Conservation (phyloP, 2,797 vertebrate genomes). For the Acestrorhynchus altus region DNA sequence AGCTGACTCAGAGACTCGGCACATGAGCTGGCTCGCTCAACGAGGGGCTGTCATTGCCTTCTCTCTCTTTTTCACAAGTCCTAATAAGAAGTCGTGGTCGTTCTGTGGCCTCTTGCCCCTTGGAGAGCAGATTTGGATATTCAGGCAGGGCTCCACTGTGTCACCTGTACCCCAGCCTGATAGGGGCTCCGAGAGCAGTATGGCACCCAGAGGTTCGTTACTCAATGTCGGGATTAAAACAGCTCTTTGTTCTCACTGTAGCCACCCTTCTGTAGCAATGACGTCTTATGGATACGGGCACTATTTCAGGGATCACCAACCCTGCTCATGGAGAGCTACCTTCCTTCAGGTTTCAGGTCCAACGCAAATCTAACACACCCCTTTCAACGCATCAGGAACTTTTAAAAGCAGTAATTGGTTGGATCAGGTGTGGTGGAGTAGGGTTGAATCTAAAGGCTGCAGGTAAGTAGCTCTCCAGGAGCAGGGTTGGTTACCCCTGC, state of each 20-base stretch:
- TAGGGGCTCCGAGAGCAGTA: conserved; percentile 10
- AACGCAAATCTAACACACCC: too few species aligned
- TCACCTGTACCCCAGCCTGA: conserved; percentile 23
- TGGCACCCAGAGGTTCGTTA: not conserved
- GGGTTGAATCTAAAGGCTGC: too few species aligned
- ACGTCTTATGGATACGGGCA: too few species aligned
- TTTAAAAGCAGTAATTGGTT: too few species aligned
- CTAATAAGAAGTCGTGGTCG: conserved; percentile 34
- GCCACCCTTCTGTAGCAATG: not conserved
- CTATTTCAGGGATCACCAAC: too few species aligned
- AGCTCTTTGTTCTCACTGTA: not conserved
- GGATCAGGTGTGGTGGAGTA: too few species aligned
- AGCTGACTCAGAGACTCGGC: conserved; percentile 29
- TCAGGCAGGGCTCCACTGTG: not conserved
- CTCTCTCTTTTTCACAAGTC: conserved; percentile 1
- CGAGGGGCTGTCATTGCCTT: not conserved
- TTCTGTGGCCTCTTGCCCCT: conserved; percentile 23
- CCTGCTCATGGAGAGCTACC: too few species aligned
- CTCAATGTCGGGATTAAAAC: not conserved
- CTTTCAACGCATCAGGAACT: too few species aligned
- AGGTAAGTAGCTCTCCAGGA: too few species aligned
- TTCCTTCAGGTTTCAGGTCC: too few species aligned
- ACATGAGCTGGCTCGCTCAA: conserved; percentile 13
- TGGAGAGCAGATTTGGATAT: conserved; percentile 23
- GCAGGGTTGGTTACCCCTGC: too few species aligned